These are phyloP conservation scores for Apogon hyalosoma DNA, from an alignment of 2,797 vertebrate species.

Conservation along the genomic window DNA sequence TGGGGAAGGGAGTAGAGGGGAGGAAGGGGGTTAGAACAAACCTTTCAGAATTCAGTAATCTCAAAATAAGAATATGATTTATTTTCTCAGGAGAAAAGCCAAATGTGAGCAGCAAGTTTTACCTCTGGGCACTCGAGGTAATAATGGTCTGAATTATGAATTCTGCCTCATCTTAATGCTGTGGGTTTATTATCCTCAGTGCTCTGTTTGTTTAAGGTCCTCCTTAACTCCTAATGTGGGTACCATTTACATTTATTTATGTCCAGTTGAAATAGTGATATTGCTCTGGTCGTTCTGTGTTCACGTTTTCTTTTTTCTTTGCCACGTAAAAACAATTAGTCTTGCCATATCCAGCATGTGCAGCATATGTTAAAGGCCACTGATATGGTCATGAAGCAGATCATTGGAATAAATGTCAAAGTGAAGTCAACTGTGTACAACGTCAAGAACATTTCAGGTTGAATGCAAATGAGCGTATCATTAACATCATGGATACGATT, in stretches of 20 bases:
- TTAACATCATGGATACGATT: background rate
- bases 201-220: background rate
- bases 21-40: constrained; percentile 31
- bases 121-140: constrained; percentile 27
- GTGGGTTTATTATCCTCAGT: background rate
- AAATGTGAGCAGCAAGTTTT: constrained; percentile 30
- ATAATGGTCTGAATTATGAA: constrained; percentile 46
- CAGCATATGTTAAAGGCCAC: constrained; percentile 6
- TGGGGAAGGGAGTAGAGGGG: background rate
- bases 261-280: constrained; percentile 8
- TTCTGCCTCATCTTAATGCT: constrained; percentile 27
- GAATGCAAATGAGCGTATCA: background rate
- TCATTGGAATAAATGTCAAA: constrained; percentile 19
- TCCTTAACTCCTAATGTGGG: constrained; percentile 8
- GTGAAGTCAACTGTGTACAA: constrained; percentile 7
- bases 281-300: constrained; percentile 9
- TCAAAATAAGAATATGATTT: constrained; percentile 52
- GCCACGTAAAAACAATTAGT: background rate
- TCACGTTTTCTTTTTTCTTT: constrained; percentile 20
- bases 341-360: constrained; percentile 18
- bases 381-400: constrained; percentile 4
- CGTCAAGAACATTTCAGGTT: background rate
- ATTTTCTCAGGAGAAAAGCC: constrained; percentile 33
- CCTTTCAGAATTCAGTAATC: constrained; percentile 47
- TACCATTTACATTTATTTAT: constrained; percentile 17